Evolutionary conservation across 2,113 vertebrate species (phyloP), one percentile per base, ranked within the genome.

Genomic region (Prinia subflava): DNA sequence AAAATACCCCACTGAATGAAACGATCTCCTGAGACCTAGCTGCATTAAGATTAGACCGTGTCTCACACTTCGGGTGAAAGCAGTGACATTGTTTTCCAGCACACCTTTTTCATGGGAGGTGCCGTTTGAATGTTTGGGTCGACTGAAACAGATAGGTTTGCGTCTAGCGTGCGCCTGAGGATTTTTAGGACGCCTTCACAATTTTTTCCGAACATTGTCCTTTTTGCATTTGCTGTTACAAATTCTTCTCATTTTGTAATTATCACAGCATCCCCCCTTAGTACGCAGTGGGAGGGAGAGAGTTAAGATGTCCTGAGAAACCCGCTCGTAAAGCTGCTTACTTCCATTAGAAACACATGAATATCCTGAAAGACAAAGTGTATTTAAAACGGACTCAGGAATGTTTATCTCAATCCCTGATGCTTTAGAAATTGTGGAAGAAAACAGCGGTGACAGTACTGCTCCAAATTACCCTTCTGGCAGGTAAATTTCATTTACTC

Each of bases 261-360:
- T 96, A 95, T 95, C 84, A 91, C 44, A 57, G 47, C 56, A 42
- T 39, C 68, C 41, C 73, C 59, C 87, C 94, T 63, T 28, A 83
- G 71, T 63, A 92, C 93, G 42, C 64, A 31, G 82, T 96, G 97
- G 98, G 97, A 98, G 95, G 92, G 97, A 97, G 95, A 97, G 98
- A 97, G 98, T 98, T 97, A 98, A 98, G 97, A 97, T 95, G 94
- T 97, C 97, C 97, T 97, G 97, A 94, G 94, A 98, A 98, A 71
- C 89, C 74, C 7, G 97, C 97, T 98, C 96, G 94, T 98, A 98
- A 98, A 98, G 97, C 96, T 97, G 97, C 96, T 98, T 95, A 95
- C 96, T 98, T 98, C 97, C 98, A 98, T 98, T 98, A 97, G 97
- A 98, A 98, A 98, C 97, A 98, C 97, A 97, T 97, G 98, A 98